Conservation (phyloP, 2,888 invertebrate species). For the Lasioglossum morio region DNA sequence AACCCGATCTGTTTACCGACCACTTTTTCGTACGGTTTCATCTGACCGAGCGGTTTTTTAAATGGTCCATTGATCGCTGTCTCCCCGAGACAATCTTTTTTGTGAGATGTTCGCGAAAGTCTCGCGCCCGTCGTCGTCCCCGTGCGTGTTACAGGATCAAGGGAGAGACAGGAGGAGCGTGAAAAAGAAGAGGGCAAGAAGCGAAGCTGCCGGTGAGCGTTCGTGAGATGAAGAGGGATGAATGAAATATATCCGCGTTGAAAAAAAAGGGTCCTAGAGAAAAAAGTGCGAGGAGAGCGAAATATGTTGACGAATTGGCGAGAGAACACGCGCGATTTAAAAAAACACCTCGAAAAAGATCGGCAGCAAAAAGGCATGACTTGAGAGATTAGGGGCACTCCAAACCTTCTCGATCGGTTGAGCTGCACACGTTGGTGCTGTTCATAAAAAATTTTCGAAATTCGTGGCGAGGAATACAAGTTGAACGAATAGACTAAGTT, state of each 20-base stretch:
- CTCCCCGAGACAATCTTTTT: constrained; percentile 21
- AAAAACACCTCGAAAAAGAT: not conserved
- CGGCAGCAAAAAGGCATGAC: constrained; percentile 17
- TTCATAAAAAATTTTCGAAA: too few relatives aligned
- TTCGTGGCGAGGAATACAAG: too few relatives aligned
- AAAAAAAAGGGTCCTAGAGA: constrained; percentile 18
- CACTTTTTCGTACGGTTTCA: constrained; percentile 9
- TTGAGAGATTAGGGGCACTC: constrained; percentile 29
- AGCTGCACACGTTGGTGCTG: too few relatives aligned
- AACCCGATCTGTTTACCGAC: not conserved
- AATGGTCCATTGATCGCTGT: constrained; percentile 8
- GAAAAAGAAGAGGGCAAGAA: not conserved
- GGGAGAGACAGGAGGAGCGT: constrained; percentile 7
- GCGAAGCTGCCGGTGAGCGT: constrained; percentile 11
- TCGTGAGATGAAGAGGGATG: constrained; percentile 22
- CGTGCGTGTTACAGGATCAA: constrained; percentile 21
- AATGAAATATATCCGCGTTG: constrained; percentile 45
- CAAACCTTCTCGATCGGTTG: not conserved
- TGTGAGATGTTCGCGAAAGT: constrained; percentile 2
- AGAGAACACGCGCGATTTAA: constrained; percentile 15
- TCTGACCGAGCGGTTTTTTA: not conserved
- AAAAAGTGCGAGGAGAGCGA: constrained; percentile 15
- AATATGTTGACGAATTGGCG: constrained; percentile 18
- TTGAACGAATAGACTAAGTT: too few relatives aligned
- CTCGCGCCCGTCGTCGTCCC: constrained; percentile 29